Conservation (phyloP, 2,888 invertebrate species). For the Acanthosoma haemorrhoidale region DNA sequence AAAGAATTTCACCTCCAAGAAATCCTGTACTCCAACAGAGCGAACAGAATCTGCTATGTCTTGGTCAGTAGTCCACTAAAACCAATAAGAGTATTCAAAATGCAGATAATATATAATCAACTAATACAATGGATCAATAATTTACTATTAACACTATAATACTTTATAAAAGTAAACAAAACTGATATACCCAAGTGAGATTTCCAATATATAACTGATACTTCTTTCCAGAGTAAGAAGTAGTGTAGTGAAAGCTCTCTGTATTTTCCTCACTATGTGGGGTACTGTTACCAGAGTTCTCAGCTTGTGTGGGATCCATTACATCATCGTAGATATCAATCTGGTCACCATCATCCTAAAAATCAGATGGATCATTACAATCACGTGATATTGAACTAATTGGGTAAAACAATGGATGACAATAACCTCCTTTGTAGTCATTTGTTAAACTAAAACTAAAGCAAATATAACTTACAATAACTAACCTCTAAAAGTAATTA, state of each 20-base stretch:
- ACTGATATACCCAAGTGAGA: slow-evolving; percentile 80
- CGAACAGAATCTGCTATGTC: slow-evolving; percentile 85
- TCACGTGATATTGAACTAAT: too few relatives aligned
- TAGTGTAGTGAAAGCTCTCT: not conserved
- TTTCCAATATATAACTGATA: slow-evolving; percentile 96
- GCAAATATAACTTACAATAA: too few relatives aligned
- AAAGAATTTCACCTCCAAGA: slow-evolving; percentile 97
- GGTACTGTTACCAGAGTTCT: slow-evolving; percentile 27
- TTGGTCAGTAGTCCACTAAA: slow-evolving; percentile 96
- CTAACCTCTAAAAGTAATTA: too few relatives aligned
- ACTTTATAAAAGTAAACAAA: not conserved
- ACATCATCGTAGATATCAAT: slow-evolving; percentile 95
- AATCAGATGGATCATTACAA: too few relatives aligned
- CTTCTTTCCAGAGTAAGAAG: slow-evolving; percentile 62
- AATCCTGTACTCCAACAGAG: slow-evolving; percentile 83
- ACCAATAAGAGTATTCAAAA: slow-evolving; percentile 42
- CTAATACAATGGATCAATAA: not conserved
- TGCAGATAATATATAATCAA: not conserved
- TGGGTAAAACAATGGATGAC: too few relatives aligned
- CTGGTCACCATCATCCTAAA: slow-evolving; percentile 71
- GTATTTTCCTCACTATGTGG: slow-evolving; percentile 31
- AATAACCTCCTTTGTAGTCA: too few relatives aligned
- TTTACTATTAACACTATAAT: not conserved
- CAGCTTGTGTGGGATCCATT: slow-evolving; percentile 54
- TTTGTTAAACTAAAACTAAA: too few relatives aligned